Evolutionary conservation across 2,888 invertebrate species (phyloP).

Genomic region (Trachelus tabidus): DNA sequence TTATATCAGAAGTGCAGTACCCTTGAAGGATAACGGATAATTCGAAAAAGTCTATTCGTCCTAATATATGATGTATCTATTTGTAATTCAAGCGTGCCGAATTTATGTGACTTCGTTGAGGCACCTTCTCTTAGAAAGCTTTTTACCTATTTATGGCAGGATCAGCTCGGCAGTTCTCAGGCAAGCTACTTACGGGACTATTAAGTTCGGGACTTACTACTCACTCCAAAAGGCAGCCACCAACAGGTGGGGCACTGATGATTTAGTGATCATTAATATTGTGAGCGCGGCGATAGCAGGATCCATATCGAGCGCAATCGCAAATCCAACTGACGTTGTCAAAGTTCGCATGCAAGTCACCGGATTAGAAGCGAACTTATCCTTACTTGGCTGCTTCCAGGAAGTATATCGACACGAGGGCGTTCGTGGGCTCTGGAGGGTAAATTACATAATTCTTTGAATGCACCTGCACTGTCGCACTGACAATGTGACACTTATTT

Average conservation of each 20-base stretch:
- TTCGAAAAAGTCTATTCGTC: neutral
- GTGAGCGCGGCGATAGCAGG: conserved; percentile 87
- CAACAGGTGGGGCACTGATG: conserved; percentile 59
- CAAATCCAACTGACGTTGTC: conserved; percentile 95
- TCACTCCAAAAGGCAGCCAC: conserved; percentile 77
- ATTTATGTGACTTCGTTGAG: neutral
- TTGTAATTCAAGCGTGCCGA: neutral
- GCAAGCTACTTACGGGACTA: conserved; percentile 95
- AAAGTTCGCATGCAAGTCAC: conserved; percentile 94
- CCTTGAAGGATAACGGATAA: neutral
- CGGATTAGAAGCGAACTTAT: conserved; percentile 60
- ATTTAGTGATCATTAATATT: conserved; percentile 72
- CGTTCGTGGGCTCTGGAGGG: conserved; percentile 86
- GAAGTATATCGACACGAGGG: conserved; percentile 89
- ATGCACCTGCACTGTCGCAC: neutral
- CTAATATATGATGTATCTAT: too few species aligned
- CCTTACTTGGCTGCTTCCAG: conserved; percentile 80
- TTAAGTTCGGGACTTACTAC: conserved; percentile 96
- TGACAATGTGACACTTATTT: conserved; percentile 2
- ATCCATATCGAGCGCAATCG: conserved; percentile 93
- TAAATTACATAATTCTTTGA: conserved; percentile 57
- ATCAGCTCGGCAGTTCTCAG: conserved; percentile 92
- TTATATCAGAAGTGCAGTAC: neutral
- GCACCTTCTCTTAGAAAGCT: neutral
- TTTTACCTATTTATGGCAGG: conserved; percentile 66